A percentile compares a stretch with the other conserved stretches of the same genome.
phyloP scores from a whole-genome alignment of 2,113 vertebrate species.

The Corydoras sp. region DNA sequence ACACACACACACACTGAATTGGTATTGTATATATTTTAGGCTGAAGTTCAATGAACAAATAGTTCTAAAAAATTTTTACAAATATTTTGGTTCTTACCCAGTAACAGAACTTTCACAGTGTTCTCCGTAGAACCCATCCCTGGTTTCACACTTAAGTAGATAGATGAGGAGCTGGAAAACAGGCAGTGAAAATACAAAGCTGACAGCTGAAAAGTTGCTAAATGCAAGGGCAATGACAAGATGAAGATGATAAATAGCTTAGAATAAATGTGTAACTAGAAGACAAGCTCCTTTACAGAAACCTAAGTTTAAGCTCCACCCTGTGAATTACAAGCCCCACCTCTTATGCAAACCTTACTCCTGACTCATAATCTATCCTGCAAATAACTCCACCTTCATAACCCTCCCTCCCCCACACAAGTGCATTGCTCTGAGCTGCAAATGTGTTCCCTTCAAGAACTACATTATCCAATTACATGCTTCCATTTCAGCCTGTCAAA shows the following conservation, averaged over 20 bases:
- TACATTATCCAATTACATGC: background rate
- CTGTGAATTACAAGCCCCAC: background rate
- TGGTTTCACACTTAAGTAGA: background rate
- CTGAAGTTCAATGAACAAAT: background rate
- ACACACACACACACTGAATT: background rate
- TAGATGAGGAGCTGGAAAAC: background rate
- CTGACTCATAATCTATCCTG: background rate
- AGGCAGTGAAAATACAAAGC: background rate
- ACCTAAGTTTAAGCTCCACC: background rate
- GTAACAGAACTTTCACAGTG: conserved; percentile 21
- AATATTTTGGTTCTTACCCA: conserved; percentile 9
- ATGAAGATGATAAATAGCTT: too few species aligned
- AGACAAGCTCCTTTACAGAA: background rate
- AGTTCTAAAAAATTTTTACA: background rate
- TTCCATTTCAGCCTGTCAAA: background rate
- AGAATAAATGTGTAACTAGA: background rate
- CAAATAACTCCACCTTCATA: background rate
- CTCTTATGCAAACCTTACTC: background rate
- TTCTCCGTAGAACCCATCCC: conserved; percentile 16
- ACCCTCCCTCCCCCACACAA: background rate
- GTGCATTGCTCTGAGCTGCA: background rate
- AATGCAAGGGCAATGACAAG: too few species aligned
- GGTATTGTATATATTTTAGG: too few species aligned
- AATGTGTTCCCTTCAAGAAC: background rate
- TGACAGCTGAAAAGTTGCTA: background rate